A percentile compares a stretch with the other conserved stretches of the same genome.
These are phyloP conservation scores for Greenwoodochromis staneri DNA, from an alignment of 2,113 vertebrate genomes.

Conservation along the genomic window DNA sequence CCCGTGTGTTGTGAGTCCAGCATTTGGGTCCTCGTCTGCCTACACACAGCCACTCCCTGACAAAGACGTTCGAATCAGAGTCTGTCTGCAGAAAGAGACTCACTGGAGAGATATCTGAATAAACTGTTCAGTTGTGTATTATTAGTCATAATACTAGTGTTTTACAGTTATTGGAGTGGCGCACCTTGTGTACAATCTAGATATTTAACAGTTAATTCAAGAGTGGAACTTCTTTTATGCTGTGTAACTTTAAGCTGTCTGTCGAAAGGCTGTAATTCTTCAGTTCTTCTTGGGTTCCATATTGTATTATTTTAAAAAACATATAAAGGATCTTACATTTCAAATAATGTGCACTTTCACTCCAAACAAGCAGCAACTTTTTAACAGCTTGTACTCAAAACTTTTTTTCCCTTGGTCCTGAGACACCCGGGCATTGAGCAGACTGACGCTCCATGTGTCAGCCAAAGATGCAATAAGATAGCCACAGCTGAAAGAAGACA, in stretches of 20 bases:
- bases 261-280: not conserved
- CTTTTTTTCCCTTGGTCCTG: not conserved
- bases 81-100: not conserved
- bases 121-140: not conserved
- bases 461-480: not conserved
- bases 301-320: not conserved
- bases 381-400: not conserved
- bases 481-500: constrained; percentile 14
- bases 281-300: not conserved
- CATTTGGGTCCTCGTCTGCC: not conserved
- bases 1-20: not conserved
- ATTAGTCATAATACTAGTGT: not conserved
- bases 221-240: not conserved
- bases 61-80: not conserved
- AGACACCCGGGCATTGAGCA: not conserved
- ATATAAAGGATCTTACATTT: not conserved
- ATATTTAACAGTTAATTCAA: not conserved
- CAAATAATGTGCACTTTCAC: not conserved
- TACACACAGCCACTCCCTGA: not conserved
- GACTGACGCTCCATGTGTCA: not conserved
- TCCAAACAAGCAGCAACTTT: not conserved
- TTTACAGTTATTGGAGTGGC: not conserved
- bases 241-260: not conserved
- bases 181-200: not conserved
- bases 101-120: not conserved